These are phyloP conservation scores for Pristiophorus japonicus DNA, from an alignment of 2,113 vertebrate genomes.

Conservation along the genomic window DNA sequence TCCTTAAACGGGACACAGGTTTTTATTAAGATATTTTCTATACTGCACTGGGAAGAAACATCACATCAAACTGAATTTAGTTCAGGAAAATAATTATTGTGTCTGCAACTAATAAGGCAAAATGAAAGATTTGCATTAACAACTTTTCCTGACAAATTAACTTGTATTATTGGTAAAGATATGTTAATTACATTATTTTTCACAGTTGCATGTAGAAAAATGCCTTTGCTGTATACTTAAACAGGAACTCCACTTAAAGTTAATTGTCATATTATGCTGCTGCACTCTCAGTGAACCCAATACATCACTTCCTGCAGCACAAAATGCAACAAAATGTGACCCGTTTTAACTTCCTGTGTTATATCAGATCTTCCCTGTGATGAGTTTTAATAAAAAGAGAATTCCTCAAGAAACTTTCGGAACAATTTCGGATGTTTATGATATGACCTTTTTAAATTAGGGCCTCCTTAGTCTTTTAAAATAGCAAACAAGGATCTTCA, in stretches of 20 bases:
- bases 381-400: neutral
- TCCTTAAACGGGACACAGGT: neutral
- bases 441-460: neutral
- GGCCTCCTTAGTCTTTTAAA: neutral
- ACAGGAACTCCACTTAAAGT: neutral
- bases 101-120: neutral
- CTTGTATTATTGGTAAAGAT: neutral
- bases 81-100: constrained; percentile 13
- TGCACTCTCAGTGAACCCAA: neutral
- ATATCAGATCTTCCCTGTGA: neutral
- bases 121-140: constrained; percentile 6
- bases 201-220: neutral
- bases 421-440: constrained; percentile 12
- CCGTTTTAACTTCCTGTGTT: neutral
- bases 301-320: neutral
- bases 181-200: neutral
- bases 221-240: neutral
- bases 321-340: neutral
- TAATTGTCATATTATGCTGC: neutral
- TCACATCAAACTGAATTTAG: constrained; percentile 1
- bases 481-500: neutral
- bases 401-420: neutral
- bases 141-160: neutral
- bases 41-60: neutral
- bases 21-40: neutral